Evolutionary conservation across 2,797 vertebrate species (phyloP), one percentile per base, ranked within the genome.

Genomic region (Potorous gilbertii): DNA sequence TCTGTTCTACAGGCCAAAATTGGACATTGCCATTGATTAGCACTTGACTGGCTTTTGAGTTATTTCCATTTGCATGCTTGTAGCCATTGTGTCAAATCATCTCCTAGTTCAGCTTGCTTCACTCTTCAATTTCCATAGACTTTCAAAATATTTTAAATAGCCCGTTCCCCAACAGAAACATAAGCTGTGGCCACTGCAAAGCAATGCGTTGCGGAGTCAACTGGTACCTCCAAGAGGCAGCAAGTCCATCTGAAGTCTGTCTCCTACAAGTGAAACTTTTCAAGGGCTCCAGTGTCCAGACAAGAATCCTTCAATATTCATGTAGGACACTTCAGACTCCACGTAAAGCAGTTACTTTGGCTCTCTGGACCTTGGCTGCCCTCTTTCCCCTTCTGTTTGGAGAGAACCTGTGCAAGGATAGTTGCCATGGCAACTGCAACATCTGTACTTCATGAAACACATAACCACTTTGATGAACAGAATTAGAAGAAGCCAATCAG

Each of bases 391-490:
- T 95, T 21, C 91, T 96, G 95, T 98, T 98, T 94, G 92, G 96
- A 94, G 97, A 81, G 94, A 97, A 98, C 95, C 97, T 94, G 21
- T 3, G 29, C 27, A 59, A 8, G 93, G 92, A 5, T 54, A 74
- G 97, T 98, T 96, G 34, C 98, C 97, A 97, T 98, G 56, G 98
- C 95, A 98, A 98, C 98, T 0, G 29, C 93, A 93, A 56, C 98
- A 98, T 98, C 96, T 3, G 55, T 94, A 97, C 89, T 28, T 1
- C 14, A 66, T 93, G 95, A 94, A 97, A 95, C 95, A 97, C 93
- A 1, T 0, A 0, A 92, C 95, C 74, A 96, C 10, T 0, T 28
- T 0, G 4, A 95, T 90, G 95, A 94, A 54, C 66, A 0, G 2
- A 93, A 87, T 46, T 24, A 87, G 74, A 87, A 87, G 40, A 87